A percentile compares a stretch with the other conserved stretches of the same genome.
Conservation (phyloP, 1,140 invertebrate genomes). For the Oncopodura yosiiana region DNA sequence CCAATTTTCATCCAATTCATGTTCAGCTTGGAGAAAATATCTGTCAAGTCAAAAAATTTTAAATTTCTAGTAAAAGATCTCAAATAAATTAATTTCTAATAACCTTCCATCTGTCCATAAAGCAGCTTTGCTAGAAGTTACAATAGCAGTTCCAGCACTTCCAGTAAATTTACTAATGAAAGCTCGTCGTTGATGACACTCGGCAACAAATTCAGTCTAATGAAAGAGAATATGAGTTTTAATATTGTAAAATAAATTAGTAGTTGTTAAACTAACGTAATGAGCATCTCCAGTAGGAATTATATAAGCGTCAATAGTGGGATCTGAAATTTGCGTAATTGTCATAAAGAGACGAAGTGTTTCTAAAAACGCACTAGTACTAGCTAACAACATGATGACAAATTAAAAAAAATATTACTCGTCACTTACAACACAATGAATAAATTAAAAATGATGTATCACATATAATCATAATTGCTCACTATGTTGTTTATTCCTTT, state of each 20-base stretch:
- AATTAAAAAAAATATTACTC: no score
- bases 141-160: slow-evolving; percentile 63
- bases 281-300: slow-evolving; percentile 39
- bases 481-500: no score
- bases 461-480: no score
- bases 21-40: slow-evolving; percentile 66
- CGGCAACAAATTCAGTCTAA: slow-evolving; percentile 58
- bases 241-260: neutral
- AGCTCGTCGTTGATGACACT: slow-evolving; percentile 63
- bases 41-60: slow-evolving; percentile 44
- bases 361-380: no score
- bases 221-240: neutral
- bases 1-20: slow-evolving; percentile 66
- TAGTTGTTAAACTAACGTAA: slow-evolving; percentile 36
- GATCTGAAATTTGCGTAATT: neutral
- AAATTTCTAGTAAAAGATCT: neutral
- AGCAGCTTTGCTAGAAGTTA: slow-evolving; percentile 63
- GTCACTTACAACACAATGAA: no score
- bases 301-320: slow-evolving; percentile 37
- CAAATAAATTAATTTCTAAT: neutral
- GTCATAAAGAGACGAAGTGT: no score
- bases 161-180: slow-evolving; percentile 84
- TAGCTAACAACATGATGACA: no score
- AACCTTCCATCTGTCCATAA: slow-evolving; percentile 92
- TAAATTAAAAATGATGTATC: no score